Conservation (phyloP, 2,888 invertebrate genomes). For the Hymenopus coronatus region DNA sequence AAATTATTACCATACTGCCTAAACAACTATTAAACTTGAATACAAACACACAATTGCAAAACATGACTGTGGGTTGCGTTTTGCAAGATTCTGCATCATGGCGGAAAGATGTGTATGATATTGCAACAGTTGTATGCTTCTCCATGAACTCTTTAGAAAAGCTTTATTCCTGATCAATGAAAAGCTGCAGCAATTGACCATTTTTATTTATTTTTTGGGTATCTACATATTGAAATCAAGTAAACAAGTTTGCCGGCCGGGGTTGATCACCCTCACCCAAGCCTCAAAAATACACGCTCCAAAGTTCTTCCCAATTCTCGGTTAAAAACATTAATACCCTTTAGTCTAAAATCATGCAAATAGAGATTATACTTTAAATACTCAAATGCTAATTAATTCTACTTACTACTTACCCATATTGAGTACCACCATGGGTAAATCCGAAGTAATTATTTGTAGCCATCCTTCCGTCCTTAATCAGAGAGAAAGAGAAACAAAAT, state of each 20-base stretch:
- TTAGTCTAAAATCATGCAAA: not conserved
- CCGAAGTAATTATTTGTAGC: constrained; percentile 94
- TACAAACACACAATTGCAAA: too few species aligned
- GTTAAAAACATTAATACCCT: not conserved
- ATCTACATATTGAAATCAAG: not conserved
- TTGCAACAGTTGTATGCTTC: not conserved
- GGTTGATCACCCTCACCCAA: not conserved
- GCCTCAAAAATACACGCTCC: not conserved
- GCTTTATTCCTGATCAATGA: not conserved
- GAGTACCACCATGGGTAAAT: constrained; percentile 90
- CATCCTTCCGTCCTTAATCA: constrained; percentile 49
- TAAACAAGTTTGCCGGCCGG: not conserved
- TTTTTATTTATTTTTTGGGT: too few species aligned
- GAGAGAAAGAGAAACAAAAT: constrained; percentile 30
- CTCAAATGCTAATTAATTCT: not conserved
- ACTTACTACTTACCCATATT: constrained; percentile 72
- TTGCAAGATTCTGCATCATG: not conserved
- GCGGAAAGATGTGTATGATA: not conserved
- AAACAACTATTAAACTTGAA: too few species aligned
- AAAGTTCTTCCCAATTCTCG: not conserved
- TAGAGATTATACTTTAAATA: too few species aligned
- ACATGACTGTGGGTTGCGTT: too few species aligned
- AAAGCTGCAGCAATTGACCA: too few species aligned
- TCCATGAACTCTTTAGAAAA: not conserved
- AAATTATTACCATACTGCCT: too few species aligned